These are phyloP conservation scores for Vulpes vulpes DNA, from an alignment of 2,113 vertebrate species.

Conservation along the genomic window DNA sequence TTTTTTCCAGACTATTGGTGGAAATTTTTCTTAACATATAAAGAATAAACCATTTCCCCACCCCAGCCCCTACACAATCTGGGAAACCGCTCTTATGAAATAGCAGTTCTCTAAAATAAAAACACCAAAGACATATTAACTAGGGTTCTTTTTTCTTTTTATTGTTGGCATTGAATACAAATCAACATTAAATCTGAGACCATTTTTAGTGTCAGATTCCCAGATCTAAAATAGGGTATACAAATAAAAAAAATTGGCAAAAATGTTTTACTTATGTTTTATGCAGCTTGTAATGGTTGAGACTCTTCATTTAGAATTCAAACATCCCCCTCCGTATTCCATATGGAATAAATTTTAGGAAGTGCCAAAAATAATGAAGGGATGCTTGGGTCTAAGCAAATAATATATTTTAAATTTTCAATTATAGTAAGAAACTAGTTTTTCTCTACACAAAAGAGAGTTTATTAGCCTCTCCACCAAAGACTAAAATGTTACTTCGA, in stretches of 20 bases:
- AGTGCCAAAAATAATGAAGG: conserved; percentile 80
- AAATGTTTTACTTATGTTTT: conserved; percentile 80
- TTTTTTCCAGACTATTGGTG: conserved; percentile 76
- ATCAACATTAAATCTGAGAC: conserved; percentile 79
- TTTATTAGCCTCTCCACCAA: conserved; percentile 57
- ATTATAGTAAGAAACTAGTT: conserved; percentile 60
- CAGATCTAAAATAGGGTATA: conserved; percentile 81
- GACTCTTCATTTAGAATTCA: conserved; percentile 81
- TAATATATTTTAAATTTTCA: conserved; percentile 74
- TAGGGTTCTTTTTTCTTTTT: conserved; percentile 58
- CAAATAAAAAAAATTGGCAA: conserved; percentile 81
- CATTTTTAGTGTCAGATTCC: conserved; percentile 81
- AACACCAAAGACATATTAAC: conserved; percentile 68
- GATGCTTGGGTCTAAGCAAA: conserved; percentile 73
- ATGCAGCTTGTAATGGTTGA: conserved; percentile 80
- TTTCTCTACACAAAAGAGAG: conserved; percentile 64
- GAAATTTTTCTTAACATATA: conserved; percentile 70
- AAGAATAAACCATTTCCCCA: conserved; percentile 63
- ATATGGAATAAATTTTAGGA: conserved; percentile 79
- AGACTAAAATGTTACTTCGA: conserved; percentile 25
- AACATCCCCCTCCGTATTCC: conserved; percentile 70
- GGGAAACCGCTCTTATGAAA: conserved; percentile 70
- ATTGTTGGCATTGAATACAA: conserved; percentile 78
- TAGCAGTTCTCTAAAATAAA: conserved; percentile 76
- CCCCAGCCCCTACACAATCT: conserved; percentile 58